Evolutionary conservation across 2,888 invertebrate genomes (phyloP), one percentile per base, ranked within the genome.

Genomic region (Ypsolopha sequella): DNA sequence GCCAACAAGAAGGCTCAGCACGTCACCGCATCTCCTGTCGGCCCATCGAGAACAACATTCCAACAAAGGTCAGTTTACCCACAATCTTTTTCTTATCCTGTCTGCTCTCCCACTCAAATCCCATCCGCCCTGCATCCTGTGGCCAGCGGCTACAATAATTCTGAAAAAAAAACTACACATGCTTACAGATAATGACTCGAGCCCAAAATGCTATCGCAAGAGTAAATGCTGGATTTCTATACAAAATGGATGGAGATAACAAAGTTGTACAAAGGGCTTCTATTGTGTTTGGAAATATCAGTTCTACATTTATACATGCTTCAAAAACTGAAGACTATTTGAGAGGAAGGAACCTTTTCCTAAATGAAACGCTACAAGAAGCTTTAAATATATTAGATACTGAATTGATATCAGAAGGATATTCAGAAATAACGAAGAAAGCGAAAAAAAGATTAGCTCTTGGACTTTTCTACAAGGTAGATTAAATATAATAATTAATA

Each of bases 181-280:
- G 14, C 52, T 68, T 68, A 14, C 62, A 94, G 93, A 89, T 93
- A 48, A 92, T 91, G 89, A 90, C 91, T 0, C 77, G 92, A 54
- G 88, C 91, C 0, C 92, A 93, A 77, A 93, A 91, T 63, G 90
- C 93, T 0, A 92, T 92, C 62, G 93, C 94, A 0, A 88, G 91
- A 49, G 91, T 95, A 0, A 94, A 94, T 61, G 92, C 92, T 14
- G 94, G 91, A 4, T 93, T 93, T 63, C 67, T 91, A 0, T 87
- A 91, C 51, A 88, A 89, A 66, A 62, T 92, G 13, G 63, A 80
- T 50, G 60, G 66, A 60, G 64, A 77, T 47, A 65, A 76, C 54
- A 60, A 77, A 53, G 66, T 78, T 36, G 67, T 89, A 0, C 62
- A 71, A 38, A 69, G 70, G 35, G 89, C 89, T 0, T 72, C 75